phyloP scores from a whole-genome alignment of 2,797 vertebrate species.

The Bradypus variegatus region DNA sequence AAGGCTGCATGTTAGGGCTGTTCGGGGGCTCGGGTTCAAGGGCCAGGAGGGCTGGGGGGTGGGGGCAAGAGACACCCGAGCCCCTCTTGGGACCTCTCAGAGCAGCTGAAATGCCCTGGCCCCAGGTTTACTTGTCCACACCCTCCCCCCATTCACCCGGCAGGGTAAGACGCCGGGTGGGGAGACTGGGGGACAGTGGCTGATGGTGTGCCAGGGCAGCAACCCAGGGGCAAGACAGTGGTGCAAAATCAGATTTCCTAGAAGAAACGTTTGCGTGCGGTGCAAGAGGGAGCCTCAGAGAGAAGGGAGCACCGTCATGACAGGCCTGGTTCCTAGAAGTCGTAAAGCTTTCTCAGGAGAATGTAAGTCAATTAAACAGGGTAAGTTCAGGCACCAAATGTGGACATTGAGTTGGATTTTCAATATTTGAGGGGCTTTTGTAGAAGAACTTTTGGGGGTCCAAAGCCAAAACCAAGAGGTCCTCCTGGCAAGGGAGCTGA shows the following conservation, averaged over 20 bases:
- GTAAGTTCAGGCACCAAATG: rapidly evolving
- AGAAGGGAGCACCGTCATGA: rapidly evolving
- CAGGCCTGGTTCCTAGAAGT: rapidly evolving
- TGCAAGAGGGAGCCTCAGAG: not conserved
- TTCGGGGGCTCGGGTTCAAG: not conserved
- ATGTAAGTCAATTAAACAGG: rapidly evolving
- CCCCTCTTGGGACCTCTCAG: too few relatives aligned
- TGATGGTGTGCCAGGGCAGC: not conserved
- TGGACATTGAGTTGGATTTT: rapidly evolving
- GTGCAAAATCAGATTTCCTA: not conserved
- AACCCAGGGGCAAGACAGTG: not conserved
- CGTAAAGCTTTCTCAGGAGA: not conserved
- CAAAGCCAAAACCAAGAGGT: not conserved
- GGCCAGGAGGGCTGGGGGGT: not conserved
- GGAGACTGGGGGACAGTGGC: not conserved
- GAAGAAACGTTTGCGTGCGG: rapidly evolving
- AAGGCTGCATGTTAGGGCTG: not conserved
- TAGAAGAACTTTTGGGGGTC: not conserved
- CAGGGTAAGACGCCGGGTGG: not conserved
- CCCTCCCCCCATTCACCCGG: too few relatives aligned
- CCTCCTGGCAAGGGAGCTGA: too few relatives aligned
- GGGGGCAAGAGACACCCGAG: not conserved
- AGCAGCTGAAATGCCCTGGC: too few relatives aligned
- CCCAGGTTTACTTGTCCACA: too few relatives aligned
- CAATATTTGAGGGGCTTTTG: not conserved